Evolutionary conservation across 2,113 vertebrate species (phyloP).

Genomic region (Tympanuchus pallidicinctus): DNA sequence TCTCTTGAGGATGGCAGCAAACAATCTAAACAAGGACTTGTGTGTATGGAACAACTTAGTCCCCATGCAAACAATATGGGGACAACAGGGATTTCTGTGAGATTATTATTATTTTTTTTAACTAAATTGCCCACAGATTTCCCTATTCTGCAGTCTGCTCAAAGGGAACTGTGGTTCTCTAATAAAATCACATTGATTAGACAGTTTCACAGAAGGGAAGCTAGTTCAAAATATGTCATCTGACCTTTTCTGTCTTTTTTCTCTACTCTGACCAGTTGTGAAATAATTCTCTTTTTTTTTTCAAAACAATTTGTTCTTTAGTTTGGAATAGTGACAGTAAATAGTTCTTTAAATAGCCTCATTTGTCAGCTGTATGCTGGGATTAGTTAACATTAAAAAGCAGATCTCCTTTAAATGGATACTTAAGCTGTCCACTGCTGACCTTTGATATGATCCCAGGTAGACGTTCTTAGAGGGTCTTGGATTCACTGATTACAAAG

Average conservation of each 20-base stretch:
- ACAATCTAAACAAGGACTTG: slow-evolving; percentile 63
- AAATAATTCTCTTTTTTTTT: slow-evolving; percentile 49
- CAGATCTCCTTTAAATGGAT: slow-evolving; percentile 21
- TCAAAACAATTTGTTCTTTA: slow-evolving; percentile 56
- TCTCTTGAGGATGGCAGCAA: slow-evolving; percentile 65
- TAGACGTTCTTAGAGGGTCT: background rate
- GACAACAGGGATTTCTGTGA: slow-evolving; percentile 53
- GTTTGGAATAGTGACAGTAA: slow-evolving; percentile 51
- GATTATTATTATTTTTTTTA: background rate
- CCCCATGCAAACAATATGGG: slow-evolving; percentile 59
- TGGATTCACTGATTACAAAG: background rate
- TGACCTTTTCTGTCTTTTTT: slow-evolving; percentile 44
- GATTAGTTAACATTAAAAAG: slow-evolving; percentile 50
- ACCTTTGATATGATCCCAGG: slow-evolving; percentile 33
- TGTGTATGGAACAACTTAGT: slow-evolving; percentile 66
- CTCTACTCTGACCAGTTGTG: slow-evolving; percentile 30
- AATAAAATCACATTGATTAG: slow-evolving; percentile 30
- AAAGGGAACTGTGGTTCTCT: background rate
- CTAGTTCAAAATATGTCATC: slow-evolving; percentile 8
- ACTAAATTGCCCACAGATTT: slow-evolving; percentile 61
- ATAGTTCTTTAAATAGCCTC: slow-evolving; percentile 55
- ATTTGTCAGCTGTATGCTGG: slow-evolving; percentile 53
- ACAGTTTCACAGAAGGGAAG: slow-evolving; percentile 27
- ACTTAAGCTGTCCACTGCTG: slow-evolving; percentile 9
- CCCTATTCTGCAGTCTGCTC: background rate